A percentile compares a stretch with the other conserved stretches of the same genome.
Conservation (phyloP, 2,888 invertebrate species). For the Lordiphosa andalusiaca region DNA sequence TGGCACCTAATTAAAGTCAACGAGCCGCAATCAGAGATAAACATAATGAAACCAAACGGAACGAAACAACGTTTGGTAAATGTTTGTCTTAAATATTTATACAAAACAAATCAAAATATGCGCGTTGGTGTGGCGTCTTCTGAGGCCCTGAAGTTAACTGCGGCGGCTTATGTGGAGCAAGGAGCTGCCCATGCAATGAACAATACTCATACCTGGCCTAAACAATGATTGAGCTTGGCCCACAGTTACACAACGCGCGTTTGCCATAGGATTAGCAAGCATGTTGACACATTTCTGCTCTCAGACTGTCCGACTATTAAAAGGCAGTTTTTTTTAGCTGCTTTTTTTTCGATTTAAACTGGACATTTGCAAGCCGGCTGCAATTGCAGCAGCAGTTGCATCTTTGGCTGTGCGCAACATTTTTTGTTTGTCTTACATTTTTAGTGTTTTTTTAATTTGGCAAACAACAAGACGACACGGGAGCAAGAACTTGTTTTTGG, state of each 20-base stretch:
- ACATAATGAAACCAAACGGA: slow-evolving; percentile 7
- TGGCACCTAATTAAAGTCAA: slow-evolving; percentile 42
- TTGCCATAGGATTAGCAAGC: slow-evolving; percentile 10
- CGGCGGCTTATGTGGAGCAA: too few relatives aligned
- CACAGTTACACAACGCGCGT: too few relatives aligned
- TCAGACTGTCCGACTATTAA: slow-evolving; percentile 10
- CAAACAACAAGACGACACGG: slow-evolving; percentile 17
- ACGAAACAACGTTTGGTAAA: slow-evolving; percentile 6
- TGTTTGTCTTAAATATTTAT: slow-evolving; percentile 55
- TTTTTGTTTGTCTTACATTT: slow-evolving; percentile 17
- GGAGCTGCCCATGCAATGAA: too few relatives aligned
- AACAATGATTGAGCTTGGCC: too few relatives aligned
- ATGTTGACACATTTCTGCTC: slow-evolving; percentile 39
- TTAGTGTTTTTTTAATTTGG: slow-evolving; percentile 33
- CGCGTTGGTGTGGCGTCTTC: slow-evolving; percentile 32
- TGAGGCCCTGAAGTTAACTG: too few relatives aligned
- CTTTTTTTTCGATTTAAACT: slow-evolving; percentile 6
- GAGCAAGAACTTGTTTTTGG: slow-evolving; percentile 50
- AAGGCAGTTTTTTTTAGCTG: slow-evolving; percentile 3
- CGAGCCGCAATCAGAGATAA: slow-evolving; percentile 7
- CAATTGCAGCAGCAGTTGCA: slow-evolving; percentile 31
- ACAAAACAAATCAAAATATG: slow-evolving; percentile 21
- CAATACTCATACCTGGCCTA: too few relatives aligned
- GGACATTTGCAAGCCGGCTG: slow-evolving; percentile 28
- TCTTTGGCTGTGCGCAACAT: slow-evolving; percentile 35